Evolutionary conservation across 2,888 invertebrate species (phyloP), one percentile per base, ranked within the genome.

Genomic region (Andrena chrysosceles): DNA sequence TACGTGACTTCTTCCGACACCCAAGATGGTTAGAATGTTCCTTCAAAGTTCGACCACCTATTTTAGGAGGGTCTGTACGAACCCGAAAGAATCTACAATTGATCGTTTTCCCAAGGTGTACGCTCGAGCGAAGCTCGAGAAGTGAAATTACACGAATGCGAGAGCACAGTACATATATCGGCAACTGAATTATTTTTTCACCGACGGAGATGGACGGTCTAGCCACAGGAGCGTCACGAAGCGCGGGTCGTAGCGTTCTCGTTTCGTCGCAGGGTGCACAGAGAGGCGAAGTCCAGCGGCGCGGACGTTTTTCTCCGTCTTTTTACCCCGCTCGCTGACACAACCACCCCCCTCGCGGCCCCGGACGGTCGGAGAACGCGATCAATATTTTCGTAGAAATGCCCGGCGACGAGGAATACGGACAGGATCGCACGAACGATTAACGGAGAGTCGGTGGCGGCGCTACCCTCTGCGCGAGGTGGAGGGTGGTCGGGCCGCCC

Each of bases 351-450:
- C 78, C 35, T 7, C 52, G n/a, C 54, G 67, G 26, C 8, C 48
- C 48, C 23, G 31, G n/a, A 16, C 20, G 31, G 54, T 68, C 42
- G 54, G 60, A 69, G 54, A 62, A 63, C 62, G 56, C 68, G 82
- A 82, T 83, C 70, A 54, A 77, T 83, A 72, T 83, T 67, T 72
- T 69, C 68, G 63, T 72, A 68, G 82, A 81, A 81, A 74, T 81
- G 71, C 70, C 48, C 60, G 59, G 48, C 54, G 63, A 76, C 66
- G 67, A 60, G 54, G 73, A 85, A 62, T 48, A 49, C 42, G 56
- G 56, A 56, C 23, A 62, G 81, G 80, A 83, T 81, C 86, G 86
- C 86, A 78, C 83, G 87, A 86, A 72, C 80, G 86, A 83, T 77
- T 67, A 71, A 74, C 76, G 69, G 49, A 48, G 29, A 26, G 63